Conservation (phyloP, 2,888 invertebrate genomes). For the Drosophila cognata region DNA sequence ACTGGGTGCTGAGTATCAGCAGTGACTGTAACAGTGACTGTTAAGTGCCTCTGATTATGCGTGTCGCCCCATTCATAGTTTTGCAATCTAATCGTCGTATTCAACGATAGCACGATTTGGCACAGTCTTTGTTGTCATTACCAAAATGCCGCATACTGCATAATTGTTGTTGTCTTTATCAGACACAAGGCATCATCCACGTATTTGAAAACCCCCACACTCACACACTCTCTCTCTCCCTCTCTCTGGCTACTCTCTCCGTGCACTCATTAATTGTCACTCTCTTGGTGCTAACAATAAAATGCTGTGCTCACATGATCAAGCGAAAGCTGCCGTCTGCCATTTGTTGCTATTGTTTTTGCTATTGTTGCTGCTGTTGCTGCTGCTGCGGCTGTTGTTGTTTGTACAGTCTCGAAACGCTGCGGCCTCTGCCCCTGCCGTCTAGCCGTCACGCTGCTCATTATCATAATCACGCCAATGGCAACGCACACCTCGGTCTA, state of each 20-base stretch:
- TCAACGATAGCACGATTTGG: conserved; percentile 1
- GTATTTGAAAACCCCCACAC: conserved; percentile 13
- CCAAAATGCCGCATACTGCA: conserved; percentile 41
- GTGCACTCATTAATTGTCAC: conserved; percentile 9
- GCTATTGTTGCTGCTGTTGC: conserved; percentile 24
- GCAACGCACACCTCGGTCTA: conserved; percentile 16
- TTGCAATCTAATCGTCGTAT: conserved; percentile 64
- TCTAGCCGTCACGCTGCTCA: conserved; percentile 44
- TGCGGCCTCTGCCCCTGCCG: conserved; percentile 9
- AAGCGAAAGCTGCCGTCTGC: conserved; percentile 27
- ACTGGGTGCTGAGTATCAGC: conserved; percentile 16
- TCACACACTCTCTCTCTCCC: conserved; percentile 3
- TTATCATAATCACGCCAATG: conserved; percentile 73
- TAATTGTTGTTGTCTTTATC: conserved; percentile 30
- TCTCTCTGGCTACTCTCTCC: conserved; percentile 7
- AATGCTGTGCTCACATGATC: conserved; percentile 71
- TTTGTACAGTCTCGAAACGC: conserved; percentile 55
- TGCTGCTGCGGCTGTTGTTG: neutral
- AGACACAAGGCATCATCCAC: conserved; percentile 30
- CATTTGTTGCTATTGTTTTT: conserved; percentile 14
- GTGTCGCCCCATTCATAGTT: conserved; percentile 64
- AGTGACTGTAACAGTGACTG: conserved; percentile 6
- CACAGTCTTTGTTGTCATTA: conserved; percentile 19
- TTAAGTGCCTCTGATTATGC: conserved; percentile 22
- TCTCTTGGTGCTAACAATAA: conserved; percentile 48